Percentiles rank a stretch among this genome's conserved stretches.
phyloP scores from a whole-genome alignment of 2,113 vertebrate species.

The Plecotus auritus region DNA sequence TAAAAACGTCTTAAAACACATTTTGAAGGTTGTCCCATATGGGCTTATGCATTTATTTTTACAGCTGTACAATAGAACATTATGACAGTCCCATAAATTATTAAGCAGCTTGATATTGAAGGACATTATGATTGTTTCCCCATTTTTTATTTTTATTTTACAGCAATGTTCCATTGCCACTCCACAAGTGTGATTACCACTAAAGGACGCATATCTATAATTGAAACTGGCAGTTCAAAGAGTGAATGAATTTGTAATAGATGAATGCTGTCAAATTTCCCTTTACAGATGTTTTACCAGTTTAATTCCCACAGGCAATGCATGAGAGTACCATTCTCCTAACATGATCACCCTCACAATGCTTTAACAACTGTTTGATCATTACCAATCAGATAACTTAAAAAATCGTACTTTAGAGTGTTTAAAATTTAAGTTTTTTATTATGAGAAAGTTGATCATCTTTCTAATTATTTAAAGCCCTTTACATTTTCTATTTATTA shows the following conservation, averaged over 20 bases:
- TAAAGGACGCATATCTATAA: not conserved
- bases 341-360: not conserved
- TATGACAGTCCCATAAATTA: not conserved
- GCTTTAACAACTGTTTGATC: not conserved
- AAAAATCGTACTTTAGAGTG: not conserved
- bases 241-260: not conserved
- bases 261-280: not conserved
- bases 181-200: not conserved
- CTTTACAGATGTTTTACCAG: not conserved
- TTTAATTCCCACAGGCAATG: not conserved
- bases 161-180: not conserved
- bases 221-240: not conserved
- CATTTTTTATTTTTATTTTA: not conserved
- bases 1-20: constrained; percentile 17
- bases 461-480: not conserved
- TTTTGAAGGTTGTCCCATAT: not conserved
- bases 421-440: not conserved
- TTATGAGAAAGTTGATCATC: not conserved
- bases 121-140: not conserved
- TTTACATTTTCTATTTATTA: not conserved
- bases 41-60: not conserved
- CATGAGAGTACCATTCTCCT: not conserved
- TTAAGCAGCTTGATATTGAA: not conserved
- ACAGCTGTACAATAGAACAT: not conserved
- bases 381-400: not conserved